Evolutionary conservation across 2,797 vertebrate genomes (phyloP).

Genomic region (Sparus aurata): DNA sequence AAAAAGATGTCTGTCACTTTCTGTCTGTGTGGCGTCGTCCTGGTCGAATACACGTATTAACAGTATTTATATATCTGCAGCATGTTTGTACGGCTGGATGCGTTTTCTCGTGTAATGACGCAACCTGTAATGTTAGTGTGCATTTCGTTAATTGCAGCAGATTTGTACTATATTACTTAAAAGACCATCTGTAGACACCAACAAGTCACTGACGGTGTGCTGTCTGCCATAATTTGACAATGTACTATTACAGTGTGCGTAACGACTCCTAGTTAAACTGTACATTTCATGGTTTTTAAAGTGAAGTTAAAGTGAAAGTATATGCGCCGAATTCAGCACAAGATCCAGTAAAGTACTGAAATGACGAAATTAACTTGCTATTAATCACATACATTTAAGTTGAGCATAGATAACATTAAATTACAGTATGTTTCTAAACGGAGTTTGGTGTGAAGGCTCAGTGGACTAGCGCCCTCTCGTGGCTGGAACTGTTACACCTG

Average conservation of each 20-base stretch:
- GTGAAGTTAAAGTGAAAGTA: neutral
- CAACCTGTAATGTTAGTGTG: too few species aligned
- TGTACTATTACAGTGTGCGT: too few species aligned
- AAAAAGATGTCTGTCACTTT: neutral
- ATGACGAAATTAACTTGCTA: rapidly evolving
- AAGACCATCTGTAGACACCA: too few species aligned
- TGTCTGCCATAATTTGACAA: too few species aligned
- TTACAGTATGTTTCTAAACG: neutral
- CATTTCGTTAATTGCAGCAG: neutral
- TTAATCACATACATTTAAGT: rapidly evolving
- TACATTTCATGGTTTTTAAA: neutral
- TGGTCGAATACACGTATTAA: neutral
- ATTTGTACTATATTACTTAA: too few species aligned
- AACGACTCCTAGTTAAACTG: rapidly evolving
- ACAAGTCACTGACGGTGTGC: too few species aligned
- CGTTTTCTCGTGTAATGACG: neutral
- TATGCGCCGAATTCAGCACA: conserved; percentile 1
- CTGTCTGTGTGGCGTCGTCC: neutral
- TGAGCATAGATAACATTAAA: neutral
- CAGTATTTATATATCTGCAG: rapidly evolving
- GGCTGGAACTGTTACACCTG: neutral
- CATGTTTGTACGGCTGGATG: neutral
- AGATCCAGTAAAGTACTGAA: rapidly evolving
- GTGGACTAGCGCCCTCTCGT: neutral
- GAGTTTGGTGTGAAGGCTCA: conserved; percentile 3